Percentiles rank a stretch among this genome's conserved stretches.
Evolutionary conservation across 2,797 vertebrate species (phyloP).

Genomic region (Leptatherina wallacei): DNA sequence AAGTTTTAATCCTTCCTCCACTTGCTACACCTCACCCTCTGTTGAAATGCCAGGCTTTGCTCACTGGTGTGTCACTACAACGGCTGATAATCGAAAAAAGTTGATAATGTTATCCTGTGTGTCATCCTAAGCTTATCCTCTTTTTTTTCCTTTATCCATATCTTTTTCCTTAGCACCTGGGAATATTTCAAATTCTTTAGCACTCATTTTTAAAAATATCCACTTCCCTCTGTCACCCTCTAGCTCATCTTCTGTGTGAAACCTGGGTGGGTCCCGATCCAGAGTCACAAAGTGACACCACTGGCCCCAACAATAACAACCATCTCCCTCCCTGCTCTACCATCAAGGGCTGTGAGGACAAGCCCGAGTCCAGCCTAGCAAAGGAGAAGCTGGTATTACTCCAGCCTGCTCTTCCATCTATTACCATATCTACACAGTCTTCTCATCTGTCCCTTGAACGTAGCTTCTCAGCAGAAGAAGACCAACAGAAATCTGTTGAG

Average conservation of each 20-base stretch:
- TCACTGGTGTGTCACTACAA: constrained; percentile 45
- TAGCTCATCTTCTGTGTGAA: constrained; percentile 94
- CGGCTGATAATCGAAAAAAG: constrained; percentile 44
- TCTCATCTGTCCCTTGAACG: constrained; percentile 89
- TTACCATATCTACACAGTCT: constrained; percentile 86
- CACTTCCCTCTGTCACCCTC: constrained; percentile 25
- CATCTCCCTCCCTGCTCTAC: constrained; percentile 62
- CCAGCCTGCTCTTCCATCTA: constrained; percentile 83
- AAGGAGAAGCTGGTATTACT: constrained; percentile 66
- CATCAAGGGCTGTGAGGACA: constrained; percentile 72
- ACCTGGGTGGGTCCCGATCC: constrained; percentile 89
- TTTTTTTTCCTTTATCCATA: constrained; percentile 27
- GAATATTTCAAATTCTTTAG: constrained; percentile 37
- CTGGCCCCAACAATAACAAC: constrained; percentile 71
- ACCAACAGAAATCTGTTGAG: constrained; percentile 88
- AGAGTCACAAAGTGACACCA: constrained; percentile 84
- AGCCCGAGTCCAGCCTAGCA: constrained; percentile 61
- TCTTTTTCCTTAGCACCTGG: constrained; percentile 21
- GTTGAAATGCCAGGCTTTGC: constrained; percentile 51
- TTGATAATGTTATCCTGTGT: constrained; percentile 33
- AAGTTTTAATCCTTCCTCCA: constrained; percentile 45
- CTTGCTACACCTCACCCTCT: constrained; percentile 49
- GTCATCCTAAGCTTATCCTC: constrained; percentile 32
- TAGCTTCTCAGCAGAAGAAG: constrained; percentile 84
- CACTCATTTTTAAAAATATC: constrained; percentile 27